Conservation (phyloP, 2,888 invertebrate species). For the Synanthedon tipuliformis region DNA sequence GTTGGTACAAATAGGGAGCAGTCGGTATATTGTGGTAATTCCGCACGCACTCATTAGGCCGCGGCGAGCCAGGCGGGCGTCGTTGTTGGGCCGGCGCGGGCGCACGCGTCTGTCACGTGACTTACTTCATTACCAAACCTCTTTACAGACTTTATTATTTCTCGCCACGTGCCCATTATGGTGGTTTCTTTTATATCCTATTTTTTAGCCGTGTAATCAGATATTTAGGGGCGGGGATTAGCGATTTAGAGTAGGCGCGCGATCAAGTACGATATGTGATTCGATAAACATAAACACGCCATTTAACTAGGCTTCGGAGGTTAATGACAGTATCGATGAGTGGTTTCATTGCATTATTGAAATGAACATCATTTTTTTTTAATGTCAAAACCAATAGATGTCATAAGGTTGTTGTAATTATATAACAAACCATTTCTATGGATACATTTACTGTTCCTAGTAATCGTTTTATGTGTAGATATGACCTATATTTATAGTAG, state of each 20-base stretch:
- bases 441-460: too few relatives aligned
- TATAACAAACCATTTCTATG: too few relatives aligned
- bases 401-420: too few relatives aligned
- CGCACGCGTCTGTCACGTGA: slow-evolving; percentile 39
- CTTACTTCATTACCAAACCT: slow-evolving; percentile 48
- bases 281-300: slow-evolving; percentile 55
- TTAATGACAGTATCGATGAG: slow-evolving; percentile 24
- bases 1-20: not conserved
- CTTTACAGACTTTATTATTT: slow-evolving; percentile 58
- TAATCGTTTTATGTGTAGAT: too few relatives aligned
- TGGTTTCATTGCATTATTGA: not conserved
- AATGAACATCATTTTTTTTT: not conserved
- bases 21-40: slow-evolving; percentile 15
- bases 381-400: not conserved
- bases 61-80: slow-evolving; percentile 3
- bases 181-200: slow-evolving; percentile 37
- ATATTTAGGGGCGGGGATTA: slow-evolving; percentile 35
- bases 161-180: slow-evolving; percentile 55
- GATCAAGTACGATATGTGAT: slow-evolving; percentile 42
- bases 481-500: too few relatives aligned
- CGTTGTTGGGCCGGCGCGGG: slow-evolving; percentile 4
- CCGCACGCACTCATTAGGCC: slow-evolving; percentile 26
- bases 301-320: slow-evolving; percentile 37
- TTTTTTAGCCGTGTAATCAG: slow-evolving; percentile 46
- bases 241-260: slow-evolving; percentile 22